Evolutionary conservation across 2,113 vertebrate genomes (phyloP).

Genomic region (Penelope pileata): DNA sequence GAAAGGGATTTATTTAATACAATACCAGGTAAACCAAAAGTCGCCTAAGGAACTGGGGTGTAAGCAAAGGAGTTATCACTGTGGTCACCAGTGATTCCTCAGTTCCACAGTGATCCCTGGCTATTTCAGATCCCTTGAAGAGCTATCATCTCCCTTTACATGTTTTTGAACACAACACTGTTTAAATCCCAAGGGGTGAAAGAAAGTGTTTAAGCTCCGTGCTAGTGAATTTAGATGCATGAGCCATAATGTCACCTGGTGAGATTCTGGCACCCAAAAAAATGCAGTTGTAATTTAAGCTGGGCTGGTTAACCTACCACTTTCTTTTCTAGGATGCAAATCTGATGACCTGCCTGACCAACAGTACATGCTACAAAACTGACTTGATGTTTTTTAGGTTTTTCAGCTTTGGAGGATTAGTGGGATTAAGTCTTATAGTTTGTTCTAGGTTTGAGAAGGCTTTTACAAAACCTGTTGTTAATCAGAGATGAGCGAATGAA

Average conservation of each 20-base stretch:
- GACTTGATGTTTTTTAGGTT: neutral
- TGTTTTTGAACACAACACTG: neutral
- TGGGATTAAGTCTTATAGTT: conserved; percentile 19
- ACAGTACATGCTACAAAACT: neutral
- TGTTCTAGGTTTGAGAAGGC: conserved; percentile 21
- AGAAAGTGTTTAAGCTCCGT: neutral
- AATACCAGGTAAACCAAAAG: neutral
- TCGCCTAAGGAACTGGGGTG: accelerated
- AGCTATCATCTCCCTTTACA: neutral
- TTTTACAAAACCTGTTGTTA: conserved; percentile 2
- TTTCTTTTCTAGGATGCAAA: neutral
- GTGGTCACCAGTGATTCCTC: neutral
- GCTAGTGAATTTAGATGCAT: neutral
- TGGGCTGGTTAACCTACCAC: accelerated
- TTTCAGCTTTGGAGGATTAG: conserved; percentile 25
- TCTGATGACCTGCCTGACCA: neutral
- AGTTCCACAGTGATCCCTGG: neutral
- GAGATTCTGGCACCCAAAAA: neutral
- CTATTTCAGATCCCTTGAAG: neutral
- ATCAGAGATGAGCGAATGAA: conserved; percentile 17
- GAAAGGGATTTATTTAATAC: neutral
- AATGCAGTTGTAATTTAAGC: neutral
- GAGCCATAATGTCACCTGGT: neutral
- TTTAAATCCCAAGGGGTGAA: neutral
- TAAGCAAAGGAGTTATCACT: no score